Percentiles rank a stretch among this genome's conserved stretches.
phyloP scores from a whole-genome alignment of 2,888 invertebrate species.

The Metallyticus violacea region DNA sequence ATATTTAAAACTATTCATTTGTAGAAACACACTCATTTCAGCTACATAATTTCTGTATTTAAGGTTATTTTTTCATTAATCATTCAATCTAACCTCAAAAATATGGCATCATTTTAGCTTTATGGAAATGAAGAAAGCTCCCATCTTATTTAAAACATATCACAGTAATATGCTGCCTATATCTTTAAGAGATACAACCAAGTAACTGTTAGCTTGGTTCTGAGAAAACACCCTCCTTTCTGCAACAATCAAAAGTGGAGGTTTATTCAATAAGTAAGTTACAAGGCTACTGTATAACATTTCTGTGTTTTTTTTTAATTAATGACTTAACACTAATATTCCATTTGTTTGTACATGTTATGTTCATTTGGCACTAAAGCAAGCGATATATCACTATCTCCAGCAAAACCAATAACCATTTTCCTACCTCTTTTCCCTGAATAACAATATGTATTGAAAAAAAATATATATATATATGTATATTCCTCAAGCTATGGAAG shows the following conservation, averaged over 20 bases:
- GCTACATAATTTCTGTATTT: too few relatives aligned
- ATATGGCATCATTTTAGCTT: too few relatives aligned
- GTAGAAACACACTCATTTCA: too few relatives aligned
- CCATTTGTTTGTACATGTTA: neutral
- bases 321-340: neutral
- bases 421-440: too few relatives aligned
- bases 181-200: neutral
- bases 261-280: neutral
- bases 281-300: neutral
- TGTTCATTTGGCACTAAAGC: neutral
- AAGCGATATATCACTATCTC: neutral
- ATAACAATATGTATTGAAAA: too few relatives aligned
- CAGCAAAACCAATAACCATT: neutral
- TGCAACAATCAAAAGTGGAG: too few relatives aligned
- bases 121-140: neutral
- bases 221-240: too few relatives aligned
- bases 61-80: neutral
- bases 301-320: neutral
- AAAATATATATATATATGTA: too few relatives aligned
- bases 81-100: neutral
- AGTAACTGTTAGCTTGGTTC: neutral
- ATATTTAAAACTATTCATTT: neutral
- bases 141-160: neutral
- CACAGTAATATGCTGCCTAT: neutral
- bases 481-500: neutral